Conservation (phyloP, 2,113 vertebrate species). For the Pagrus major region DNA sequence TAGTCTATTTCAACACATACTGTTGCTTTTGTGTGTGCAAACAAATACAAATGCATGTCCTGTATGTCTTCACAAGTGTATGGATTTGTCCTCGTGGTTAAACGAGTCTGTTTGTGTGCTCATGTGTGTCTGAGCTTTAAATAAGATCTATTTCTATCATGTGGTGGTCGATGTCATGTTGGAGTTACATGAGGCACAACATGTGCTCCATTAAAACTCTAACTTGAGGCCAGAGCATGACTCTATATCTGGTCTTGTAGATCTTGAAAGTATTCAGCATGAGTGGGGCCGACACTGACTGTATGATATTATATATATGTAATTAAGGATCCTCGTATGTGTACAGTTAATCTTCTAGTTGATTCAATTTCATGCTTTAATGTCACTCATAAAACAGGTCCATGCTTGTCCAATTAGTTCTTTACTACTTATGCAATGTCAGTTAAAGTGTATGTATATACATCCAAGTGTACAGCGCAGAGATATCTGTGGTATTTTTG, state of each 20-base stretch:
- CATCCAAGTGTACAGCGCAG: neutral
- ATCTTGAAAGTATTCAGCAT: neutral
- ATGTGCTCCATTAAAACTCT: conserved; percentile 2
- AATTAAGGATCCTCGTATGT: too few species aligned
- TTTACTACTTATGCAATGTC: neutral
- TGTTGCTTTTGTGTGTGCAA: neutral
- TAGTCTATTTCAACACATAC: neutral
- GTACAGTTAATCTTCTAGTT: neutral
- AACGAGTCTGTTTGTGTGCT: neutral
- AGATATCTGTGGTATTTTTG: neutral
- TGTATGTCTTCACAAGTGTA: neutral
- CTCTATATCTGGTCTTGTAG: neutral
- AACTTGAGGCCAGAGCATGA: neutral
- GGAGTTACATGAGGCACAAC: neutral
- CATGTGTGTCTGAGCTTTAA: neutral
- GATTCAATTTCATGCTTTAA: neutral
- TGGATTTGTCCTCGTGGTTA: neutral
- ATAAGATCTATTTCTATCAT: neutral
- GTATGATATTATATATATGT: too few species aligned
- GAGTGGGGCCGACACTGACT: neutral
- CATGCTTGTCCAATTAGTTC: neutral
- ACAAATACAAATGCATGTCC: neutral
- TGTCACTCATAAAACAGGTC: neutral
- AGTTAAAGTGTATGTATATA: neutral
- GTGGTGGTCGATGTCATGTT: neutral